A percentile compares a stretch with the other conserved stretches of the same genome.
Evolutionary conservation across 2,888 invertebrate species (phyloP).

Genomic region (Heterodera filipjevi): DNA sequence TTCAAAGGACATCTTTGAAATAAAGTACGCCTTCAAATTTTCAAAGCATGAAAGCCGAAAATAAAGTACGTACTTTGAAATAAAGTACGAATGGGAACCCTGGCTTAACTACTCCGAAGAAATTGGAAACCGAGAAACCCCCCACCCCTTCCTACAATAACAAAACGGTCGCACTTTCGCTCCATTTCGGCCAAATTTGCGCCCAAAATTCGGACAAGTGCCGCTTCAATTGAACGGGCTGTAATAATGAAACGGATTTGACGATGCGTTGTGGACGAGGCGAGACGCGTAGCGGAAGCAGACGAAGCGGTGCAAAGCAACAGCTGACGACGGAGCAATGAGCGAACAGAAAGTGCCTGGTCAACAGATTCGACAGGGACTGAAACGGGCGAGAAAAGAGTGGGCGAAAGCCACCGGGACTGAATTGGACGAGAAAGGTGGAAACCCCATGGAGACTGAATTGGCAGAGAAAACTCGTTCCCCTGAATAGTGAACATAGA

Average conservation of each 20-base stretch:
- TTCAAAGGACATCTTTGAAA: no score
- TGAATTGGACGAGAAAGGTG: not conserved
- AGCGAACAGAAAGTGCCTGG: slow-evolving; percentile 70
- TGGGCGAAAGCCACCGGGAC: no score
- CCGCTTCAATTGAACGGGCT: slow-evolving; percentile 49
- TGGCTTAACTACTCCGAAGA: not conserved
- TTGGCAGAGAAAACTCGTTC: no score
- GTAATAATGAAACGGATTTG: slow-evolving; percentile 58
- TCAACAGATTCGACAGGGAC: slow-evolving; percentile 72
- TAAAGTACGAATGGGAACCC: no score
- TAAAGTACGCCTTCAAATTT: no score
- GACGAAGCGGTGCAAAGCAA: slow-evolving; percentile 74
- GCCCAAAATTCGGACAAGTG: slow-evolving; percentile 47
- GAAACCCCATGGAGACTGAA: not conserved
- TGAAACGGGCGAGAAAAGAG: not conserved
- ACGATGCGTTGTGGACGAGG: slow-evolving; percentile 63
- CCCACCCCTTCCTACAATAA: no score
- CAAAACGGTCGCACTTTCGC: slow-evolving; percentile 37
- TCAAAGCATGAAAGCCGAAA: no score
- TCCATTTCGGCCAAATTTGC: slow-evolving; percentile 61
- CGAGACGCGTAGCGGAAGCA: slow-evolving; percentile 52
- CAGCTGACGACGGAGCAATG: slow-evolving; percentile 78
- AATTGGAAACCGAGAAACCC: no score
- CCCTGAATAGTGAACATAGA: no score
- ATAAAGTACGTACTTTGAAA: no score